Percentiles rank a stretch among this genome's conserved stretches.
These are phyloP conservation scores for Malacosoma neustria DNA, from an alignment of 2,888 invertebrate genomes.

Conservation along the genomic window DNA sequence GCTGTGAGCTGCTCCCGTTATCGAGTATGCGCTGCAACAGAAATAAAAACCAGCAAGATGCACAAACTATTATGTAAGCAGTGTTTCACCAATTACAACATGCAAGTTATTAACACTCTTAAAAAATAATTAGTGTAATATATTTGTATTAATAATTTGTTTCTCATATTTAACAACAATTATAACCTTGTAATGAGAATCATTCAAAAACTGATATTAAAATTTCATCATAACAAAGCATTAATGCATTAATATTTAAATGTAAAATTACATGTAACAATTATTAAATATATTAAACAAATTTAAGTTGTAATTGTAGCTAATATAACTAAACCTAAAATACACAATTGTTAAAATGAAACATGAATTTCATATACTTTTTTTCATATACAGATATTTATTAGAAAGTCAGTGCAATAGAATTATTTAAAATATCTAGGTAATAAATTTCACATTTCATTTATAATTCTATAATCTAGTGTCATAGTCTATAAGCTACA, in stretches of 20 bases:
- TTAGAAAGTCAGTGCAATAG: too few relatives aligned
- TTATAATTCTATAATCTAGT: neutral
- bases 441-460: neutral
- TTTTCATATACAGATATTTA: too few relatives aligned
- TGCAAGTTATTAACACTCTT: constrained; percentile 25
- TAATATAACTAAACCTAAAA: too few relatives aligned
- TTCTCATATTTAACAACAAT: neutral
- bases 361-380: too few relatives aligned
- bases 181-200: too few relatives aligned
- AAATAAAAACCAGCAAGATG: constrained; percentile 64
- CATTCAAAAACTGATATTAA: too few relatives aligned
- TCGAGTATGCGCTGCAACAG: constrained; percentile 64
- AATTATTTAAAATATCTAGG: too few relatives aligned
- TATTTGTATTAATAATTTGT: neutral
- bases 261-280: too few relatives aligned
- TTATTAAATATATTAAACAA: neutral
- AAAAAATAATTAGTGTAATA: neutral
- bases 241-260: too few relatives aligned
- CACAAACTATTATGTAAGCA: constrained; percentile 56
- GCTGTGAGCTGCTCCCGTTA: constrained; percentile 53
- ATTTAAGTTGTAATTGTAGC: too few relatives aligned
- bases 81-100: constrained; percentile 23
- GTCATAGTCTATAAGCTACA: neutral
- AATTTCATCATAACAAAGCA: too few relatives aligned
- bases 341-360: too few relatives aligned